Percentiles rank a stretch among this genome's conserved stretches.
Conservation (phyloP, 2,888 invertebrate species). For the Pediacus dermestoides region DNA sequence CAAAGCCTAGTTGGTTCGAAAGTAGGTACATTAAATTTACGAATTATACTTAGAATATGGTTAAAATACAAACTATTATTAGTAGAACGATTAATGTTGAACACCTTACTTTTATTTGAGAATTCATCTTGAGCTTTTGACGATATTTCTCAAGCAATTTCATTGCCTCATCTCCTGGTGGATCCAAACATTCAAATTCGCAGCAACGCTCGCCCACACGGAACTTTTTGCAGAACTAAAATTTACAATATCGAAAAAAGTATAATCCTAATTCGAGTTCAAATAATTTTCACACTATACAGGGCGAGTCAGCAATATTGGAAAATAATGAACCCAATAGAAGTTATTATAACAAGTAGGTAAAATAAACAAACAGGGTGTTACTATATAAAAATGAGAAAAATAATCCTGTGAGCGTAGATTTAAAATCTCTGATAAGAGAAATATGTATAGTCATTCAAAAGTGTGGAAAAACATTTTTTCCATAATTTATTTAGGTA, state of each 20-base stretch:
- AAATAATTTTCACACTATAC: no score
- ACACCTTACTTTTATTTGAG: slow-evolving; percentile 4
- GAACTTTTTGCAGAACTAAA: slow-evolving; percentile 81
- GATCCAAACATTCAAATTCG: slow-evolving; percentile 84
- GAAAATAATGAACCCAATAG: no score
- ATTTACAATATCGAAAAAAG: background rate
- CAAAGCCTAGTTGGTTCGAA: background rate
- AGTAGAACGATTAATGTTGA: background rate
- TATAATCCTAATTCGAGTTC: no score
- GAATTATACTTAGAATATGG: slow-evolving; percentile 1
- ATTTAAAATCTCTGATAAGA: no score
- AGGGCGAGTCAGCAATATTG: no score
- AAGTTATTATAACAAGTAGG: no score
- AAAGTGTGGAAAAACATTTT: no score
- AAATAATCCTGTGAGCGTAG: no score
- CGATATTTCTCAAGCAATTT: slow-evolving; percentile 41
- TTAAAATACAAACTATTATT: background rate
- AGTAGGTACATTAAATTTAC: background rate
- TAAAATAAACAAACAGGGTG: no score
- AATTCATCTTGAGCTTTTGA: slow-evolving; percentile 22
- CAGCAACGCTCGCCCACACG: slow-evolving; percentile 82
- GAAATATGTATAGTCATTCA: no score
- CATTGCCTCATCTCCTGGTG: slow-evolving; percentile 60
- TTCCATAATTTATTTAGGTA: no score
- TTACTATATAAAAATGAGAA: no score